These are phyloP conservation scores for Oppia nitens DNA, from an alignment of 1,140 invertebrate species.

Conservation along the genomic window DNA sequence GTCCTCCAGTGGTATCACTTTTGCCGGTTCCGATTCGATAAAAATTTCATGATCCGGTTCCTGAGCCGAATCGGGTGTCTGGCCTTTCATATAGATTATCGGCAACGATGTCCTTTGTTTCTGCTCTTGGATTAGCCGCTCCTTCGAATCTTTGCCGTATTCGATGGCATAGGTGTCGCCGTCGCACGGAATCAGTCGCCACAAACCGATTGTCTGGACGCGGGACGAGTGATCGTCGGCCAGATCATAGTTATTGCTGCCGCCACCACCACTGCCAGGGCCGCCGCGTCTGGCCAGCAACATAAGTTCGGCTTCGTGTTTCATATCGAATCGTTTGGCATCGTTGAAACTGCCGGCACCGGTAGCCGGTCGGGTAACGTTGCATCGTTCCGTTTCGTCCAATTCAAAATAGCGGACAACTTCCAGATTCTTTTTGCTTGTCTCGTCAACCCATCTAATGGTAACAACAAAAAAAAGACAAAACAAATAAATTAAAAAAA, in stretches of 20 bases:
- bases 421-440: neutral
- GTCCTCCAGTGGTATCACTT: slow-evolving; percentile 10
- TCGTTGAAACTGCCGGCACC: neutral
- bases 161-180: neutral
- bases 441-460: slow-evolving; percentile 7
- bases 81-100: slow-evolving; percentile 2
- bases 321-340: slow-evolving; percentile 8
- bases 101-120: neutral
- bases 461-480: neutral
- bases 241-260: neutral
- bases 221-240: neutral
- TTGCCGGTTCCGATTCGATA: neutral
- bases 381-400: slow-evolving; percentile 12
- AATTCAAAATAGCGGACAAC: slow-evolving; percentile 11
- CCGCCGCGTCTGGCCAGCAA: neutral
- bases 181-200: slow-evolving; percentile 3
- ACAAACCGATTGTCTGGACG: neutral
- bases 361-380: slow-evolving; percentile 3
- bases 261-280: too few species aligned
- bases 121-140: slow-evolving; percentile 2
- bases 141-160: neutral
- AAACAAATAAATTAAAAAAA: neutral
- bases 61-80: neutral
- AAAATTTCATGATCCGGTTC: slow-evolving; percentile 5
- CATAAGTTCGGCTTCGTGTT: slow-evolving; percentile 5